Percentiles rank a stretch among this genome's conserved stretches.
Conservation (phyloP, 2,113 vertebrate genomes). For the Passer domesticus region DNA sequence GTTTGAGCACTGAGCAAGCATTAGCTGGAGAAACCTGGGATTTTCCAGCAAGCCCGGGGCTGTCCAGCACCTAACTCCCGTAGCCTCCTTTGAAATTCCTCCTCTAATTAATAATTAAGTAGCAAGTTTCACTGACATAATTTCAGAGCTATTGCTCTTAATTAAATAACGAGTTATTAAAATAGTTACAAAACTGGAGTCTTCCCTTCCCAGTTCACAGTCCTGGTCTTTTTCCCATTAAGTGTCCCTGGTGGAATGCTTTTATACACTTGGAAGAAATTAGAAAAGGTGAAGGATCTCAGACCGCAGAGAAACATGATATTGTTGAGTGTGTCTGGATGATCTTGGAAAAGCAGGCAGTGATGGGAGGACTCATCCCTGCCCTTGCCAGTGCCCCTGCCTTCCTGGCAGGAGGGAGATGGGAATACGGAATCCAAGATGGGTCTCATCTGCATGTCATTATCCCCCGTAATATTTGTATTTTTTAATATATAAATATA, state of each 20-base stretch:
- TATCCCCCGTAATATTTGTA: background rate
- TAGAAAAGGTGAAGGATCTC: background rate
- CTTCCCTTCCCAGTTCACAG: background rate
- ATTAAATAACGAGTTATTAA: constrained; percentile 40
- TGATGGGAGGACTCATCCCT: background rate
- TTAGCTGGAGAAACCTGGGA: constrained; percentile 14
- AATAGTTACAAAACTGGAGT: background rate
- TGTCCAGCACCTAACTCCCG: background rate
- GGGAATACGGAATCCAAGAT: background rate
- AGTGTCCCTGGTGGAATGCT: background rate
- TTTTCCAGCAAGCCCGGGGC: constrained; percentile 53
- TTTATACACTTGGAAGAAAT: background rate
- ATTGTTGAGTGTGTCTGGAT: accelerated
- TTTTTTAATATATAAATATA: background rate
- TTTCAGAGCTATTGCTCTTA: constrained; percentile 52
- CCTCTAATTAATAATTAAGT: constrained; percentile 57
- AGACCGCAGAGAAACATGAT: accelerated
- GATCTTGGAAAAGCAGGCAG: background rate
- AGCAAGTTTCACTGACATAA: constrained; percentile 53
- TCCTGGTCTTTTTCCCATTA: background rate
- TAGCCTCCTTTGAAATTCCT: constrained; percentile 43
- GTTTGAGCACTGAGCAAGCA: constrained; percentile 30
- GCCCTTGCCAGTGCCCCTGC: background rate
- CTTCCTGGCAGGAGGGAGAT: background rate
- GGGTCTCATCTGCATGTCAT: accelerated